phyloP scores from a whole-genome alignment of 2,113 vertebrate species.

The Orthonyx spaldingii region DNA sequence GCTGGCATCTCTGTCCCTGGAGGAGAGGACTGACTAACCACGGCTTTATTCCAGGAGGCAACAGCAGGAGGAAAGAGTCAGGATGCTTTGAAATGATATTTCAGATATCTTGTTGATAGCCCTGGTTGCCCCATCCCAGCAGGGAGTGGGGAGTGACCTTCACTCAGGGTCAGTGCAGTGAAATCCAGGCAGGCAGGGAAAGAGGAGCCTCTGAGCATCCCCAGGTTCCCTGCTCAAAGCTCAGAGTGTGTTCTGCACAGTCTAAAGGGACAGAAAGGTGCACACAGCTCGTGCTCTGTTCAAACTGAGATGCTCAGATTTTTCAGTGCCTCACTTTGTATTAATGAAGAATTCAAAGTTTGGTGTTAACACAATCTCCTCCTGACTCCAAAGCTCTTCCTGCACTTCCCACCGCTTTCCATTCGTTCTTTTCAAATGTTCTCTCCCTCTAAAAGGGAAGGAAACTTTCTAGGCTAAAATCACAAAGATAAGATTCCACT shows the following conservation, averaged over 20 bases:
- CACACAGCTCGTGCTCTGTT: neutral
- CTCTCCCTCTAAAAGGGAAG: neutral
- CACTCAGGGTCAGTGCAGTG: neutral
- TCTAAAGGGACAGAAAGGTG: neutral
- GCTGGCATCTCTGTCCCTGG: neutral
- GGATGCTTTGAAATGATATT: neutral
- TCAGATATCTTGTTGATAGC: neutral
- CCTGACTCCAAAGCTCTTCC: neutral
- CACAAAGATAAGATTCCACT: neutral
- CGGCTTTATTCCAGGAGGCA: neutral
- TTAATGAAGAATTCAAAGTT: neutral
- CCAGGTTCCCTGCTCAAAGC: accelerated
- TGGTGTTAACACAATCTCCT: neutral
- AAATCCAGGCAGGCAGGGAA: neutral
- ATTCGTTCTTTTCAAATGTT: neutral
- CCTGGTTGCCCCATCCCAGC: neutral
- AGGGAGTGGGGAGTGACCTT: neutral
- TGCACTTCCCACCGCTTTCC: neutral
- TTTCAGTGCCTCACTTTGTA: neutral
- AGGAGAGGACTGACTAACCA: neutral
- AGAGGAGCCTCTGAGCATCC: neutral
- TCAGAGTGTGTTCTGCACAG: neutral
- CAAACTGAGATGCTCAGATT: neutral
- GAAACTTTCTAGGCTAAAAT: neutral
- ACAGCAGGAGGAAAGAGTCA: neutral